Base-by-base conservation (phyloP, 2,113 vertebrate genomes). In the Osmerus mordax region DNA sequence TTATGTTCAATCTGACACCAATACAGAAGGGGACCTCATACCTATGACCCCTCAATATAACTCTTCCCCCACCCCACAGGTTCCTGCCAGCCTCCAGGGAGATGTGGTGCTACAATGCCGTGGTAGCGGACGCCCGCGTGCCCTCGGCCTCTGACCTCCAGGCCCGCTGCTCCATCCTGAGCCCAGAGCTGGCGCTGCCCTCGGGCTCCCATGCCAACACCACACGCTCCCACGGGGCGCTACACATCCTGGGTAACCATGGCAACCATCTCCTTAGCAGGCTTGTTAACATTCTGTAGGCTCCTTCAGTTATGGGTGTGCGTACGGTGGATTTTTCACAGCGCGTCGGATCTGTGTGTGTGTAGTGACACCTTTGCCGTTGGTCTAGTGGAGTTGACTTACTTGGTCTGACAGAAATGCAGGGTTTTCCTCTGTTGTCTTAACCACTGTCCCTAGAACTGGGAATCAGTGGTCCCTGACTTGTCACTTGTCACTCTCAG, bases 41-140 rank as follows among this genome's bases (percentile, higher is more conserved):
- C 2, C 9, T 11, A 11, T 0, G 41, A 47, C 41, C 47, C 9
- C 55, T 13, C 51, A 28, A 1, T 51, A 15, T 25, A 61, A 53
- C 4, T 18, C 19, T 28, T 64, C 1, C 29, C 29, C 78, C 41
- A 65, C 84, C 83, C 79, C 77, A 60, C 21, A 99, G 97, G 87
- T 99, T 98, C 86, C 88, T 94, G 62, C 95, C 96, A 2, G 93
- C 89, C 58, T 87, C 94, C 2, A 93, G 91, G 81, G 97, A 99
- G 72, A 91, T 99, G 86, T 95, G 96, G 95, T 99, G 97, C 82
- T 99, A 99, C 87, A 98, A 99, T 12, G 95, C 97, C 0, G 97
- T 99, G 66, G 95, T 97, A 73, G 96, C 97, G 0, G 97, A 99
- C 77, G 97, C 96, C 71, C 93, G 97, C 65, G 92, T 98, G 86